Evolutionary conservation across 1,140 invertebrate genomes (phyloP).

Genomic region (Maconellicoccus hirsutus): DNA sequence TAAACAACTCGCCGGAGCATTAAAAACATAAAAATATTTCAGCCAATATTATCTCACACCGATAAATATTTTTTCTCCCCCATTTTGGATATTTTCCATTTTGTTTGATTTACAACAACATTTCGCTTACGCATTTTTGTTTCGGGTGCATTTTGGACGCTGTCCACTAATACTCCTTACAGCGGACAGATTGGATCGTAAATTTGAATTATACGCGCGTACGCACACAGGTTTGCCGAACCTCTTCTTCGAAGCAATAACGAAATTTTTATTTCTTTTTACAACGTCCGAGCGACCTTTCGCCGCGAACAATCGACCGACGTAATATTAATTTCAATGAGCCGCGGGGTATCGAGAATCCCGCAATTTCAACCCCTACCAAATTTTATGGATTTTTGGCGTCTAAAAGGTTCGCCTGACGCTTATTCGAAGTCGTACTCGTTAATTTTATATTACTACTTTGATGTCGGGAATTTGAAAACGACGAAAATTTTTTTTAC

Average conservation of each 20-base stretch:
- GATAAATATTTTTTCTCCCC: not conserved
- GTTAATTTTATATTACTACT: too few species aligned
- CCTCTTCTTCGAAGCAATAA: too few species aligned
- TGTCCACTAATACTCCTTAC: not conserved
- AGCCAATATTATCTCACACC: too few species aligned
- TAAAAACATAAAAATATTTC: too few species aligned
- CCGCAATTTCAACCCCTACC: too few species aligned
- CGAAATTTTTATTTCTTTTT: not conserved
- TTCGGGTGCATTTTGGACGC: not conserved
- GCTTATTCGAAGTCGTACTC: too few species aligned
- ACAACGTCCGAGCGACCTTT: too few species aligned
- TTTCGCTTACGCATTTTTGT: not conserved
- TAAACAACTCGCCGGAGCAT: too few species aligned
- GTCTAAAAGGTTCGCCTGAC: too few species aligned
- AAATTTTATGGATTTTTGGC: not conserved
- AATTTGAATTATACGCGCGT: not conserved
- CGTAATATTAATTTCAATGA: not conserved
- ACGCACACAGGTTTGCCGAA: not conserved
- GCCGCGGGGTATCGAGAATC: not conserved
- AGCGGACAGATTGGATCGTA: conserved; percentile 2
- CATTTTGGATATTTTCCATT: not conserved
- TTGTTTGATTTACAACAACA: not conserved
- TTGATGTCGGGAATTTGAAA: too few species aligned
- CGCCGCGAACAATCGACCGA: too few species aligned
- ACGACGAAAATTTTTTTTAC: too few species aligned